Base-by-base conservation (phyloP, 2,797 vertebrate genomes). In the Lacerta bilineata region DNA sequence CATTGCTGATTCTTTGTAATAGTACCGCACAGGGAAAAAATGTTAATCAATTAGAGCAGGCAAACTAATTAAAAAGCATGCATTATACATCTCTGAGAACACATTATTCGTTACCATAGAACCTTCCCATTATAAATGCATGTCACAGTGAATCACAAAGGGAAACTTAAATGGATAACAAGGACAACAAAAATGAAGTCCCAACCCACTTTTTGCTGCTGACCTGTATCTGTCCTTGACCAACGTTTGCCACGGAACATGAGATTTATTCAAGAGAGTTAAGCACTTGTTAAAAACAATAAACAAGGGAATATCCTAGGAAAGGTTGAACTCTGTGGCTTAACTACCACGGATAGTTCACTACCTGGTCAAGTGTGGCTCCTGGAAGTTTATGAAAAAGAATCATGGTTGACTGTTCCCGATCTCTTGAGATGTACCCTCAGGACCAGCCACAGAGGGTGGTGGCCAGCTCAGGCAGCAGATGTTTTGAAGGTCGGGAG, bases 31-130 rank as follows among this genome's bases (percentile, higher is more conserved):
- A 93, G 59, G 59, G 89, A 93, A 88, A 95, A 95, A 95, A 94
- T 95, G 95, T 95, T 96, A 95, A 96, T 96, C 92, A 95, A 92
- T 95, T 95, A 95, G 80, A 95, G 87, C 90, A 93, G 91, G 86
- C 89, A 90, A 94, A 93, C 93, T 95, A 96, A 96, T 96, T 95
- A 95, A 95, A 95, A 95, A 91, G 79, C 93, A 95, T 94, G 88
- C 93, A 94, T 95, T 95, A 94, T 95, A 94, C 94, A 95, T 95
- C 91, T 94, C 91, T 74, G 89, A 93, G 94, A 95, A 75, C 91
- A 95, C 81, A 92, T 91, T 93, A 92, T 94, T 94, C 76, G 93
- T 95, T 95, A 94, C 91, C 95, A 95, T 94, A 94, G 88, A 93
- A 76, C 90, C 82, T 93, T 76, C 87, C 85, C 71, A 91, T 95